phyloP scores from a whole-genome alignment of 2,888 invertebrate genomes.

The Spodoptera littoralis region DNA sequence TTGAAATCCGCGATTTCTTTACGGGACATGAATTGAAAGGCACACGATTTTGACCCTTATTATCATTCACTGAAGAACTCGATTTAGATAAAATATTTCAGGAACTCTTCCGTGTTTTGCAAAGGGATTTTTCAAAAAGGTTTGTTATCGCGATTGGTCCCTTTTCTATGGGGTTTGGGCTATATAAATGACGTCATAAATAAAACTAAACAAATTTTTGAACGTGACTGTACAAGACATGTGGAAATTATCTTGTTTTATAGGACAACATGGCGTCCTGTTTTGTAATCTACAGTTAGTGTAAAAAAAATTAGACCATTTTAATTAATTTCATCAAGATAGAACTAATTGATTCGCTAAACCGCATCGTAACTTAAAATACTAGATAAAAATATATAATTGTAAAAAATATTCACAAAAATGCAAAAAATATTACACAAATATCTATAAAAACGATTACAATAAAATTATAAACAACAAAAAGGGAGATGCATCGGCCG shows the following conservation, averaged over 20 bases:
- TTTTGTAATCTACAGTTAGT: too few species aligned
- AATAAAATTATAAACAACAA: constrained; percentile 9
- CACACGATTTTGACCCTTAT: constrained; percentile 22
- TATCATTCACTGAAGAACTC: constrained; percentile 12
- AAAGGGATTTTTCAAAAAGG: constrained; percentile 20
- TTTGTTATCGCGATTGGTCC: constrained; percentile 20
- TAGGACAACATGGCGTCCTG: background rate
- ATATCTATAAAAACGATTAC: background rate
- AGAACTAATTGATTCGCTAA: too few species aligned
- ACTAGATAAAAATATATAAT: too few species aligned
- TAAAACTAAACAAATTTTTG: constrained; percentile 22
- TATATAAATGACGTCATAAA: constrained; percentile 18
- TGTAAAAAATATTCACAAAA: background rate
- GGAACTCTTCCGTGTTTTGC: constrained; percentile 10
- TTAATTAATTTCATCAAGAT: too few species aligned
- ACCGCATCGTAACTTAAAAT: too few species aligned
- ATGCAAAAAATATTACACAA: background rate
- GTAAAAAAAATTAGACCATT: too few species aligned
- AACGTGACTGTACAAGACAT: constrained; percentile 22
- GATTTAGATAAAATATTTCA: constrained; percentile 25
- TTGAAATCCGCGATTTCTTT: constrained; percentile 36
- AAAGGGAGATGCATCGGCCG: constrained; percentile 74
- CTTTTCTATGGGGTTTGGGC: background rate
- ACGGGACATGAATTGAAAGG: constrained; percentile 14
- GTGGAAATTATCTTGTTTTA: constrained; percentile 9